Base-by-base conservation (phyloP, 2,888 invertebrate genomes). In the Idaea biselata region DNA sequence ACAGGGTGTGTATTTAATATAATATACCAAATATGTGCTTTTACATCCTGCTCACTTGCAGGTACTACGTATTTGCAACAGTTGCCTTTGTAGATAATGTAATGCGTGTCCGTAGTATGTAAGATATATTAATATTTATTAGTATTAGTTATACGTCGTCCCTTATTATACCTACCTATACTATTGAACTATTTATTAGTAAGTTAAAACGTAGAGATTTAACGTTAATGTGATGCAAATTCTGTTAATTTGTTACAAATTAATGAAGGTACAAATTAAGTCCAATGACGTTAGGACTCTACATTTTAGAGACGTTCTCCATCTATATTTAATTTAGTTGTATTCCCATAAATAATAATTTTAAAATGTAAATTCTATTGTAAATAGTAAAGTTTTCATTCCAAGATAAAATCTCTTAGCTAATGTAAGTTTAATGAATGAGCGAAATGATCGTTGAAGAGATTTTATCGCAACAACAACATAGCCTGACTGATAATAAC, bases 21-120 rank as follows among this genome's bases (percentile, higher is more conserved):
- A 86, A 87, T 25, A 91, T 88, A 91, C 91, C 91, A 91, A 92
- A 91, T 84, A 87, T 86, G 86, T 89, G 91, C 91, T 91, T 92
- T 90, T 90, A 89, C 83, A 86, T 86, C 81, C 80, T 78, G 80
- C 79, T 77, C 78, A 73, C 69, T 74, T 62, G 72, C 68, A 65
- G 70, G 65, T 62, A 63, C 63, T 73, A 78, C 84, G 77, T 81
- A 77, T 82, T 83, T 83, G 86, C 82, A 86, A 84, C 78, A 83
- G 85, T 90, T 90, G 91, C 91, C 91, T 91, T 88, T 81, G 75
- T 87, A 86, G 82, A 79, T 84, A 78, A 76, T 75, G 73, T 44
- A 44, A 11, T 11, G 56, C 56, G 55, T 55, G 56, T 16, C 16
- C 18, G 7, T 56, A 56, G 56, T 18, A 18, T 18, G 7, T 56